These are phyloP conservation scores for Silurus aristotelis DNA, from an alignment of 2,797 vertebrate species.

Conservation along the genomic window DNA sequence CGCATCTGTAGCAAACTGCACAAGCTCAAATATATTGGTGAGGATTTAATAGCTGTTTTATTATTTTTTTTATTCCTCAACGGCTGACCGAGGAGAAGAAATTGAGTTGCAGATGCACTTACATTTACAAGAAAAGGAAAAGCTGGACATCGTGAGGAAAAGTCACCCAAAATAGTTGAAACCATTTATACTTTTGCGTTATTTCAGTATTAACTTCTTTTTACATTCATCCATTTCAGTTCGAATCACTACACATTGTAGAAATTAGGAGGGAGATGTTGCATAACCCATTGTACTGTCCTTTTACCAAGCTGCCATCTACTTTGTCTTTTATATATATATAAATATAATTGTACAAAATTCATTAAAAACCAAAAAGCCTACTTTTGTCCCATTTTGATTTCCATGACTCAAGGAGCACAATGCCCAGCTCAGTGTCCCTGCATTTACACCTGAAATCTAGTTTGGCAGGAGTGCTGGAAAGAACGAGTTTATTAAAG, in stretches of 20 bases:
- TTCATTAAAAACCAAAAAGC: conserved; percentile 7
- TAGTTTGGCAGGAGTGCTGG: not conserved
- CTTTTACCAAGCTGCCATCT: not conserved
- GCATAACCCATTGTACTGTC: not conserved
- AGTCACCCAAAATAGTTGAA: no score
- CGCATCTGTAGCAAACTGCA: no score
- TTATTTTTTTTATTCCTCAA: no score
- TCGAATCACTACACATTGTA: no score
- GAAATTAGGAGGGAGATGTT: not conserved
- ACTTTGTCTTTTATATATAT: not conserved
- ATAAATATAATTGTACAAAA: not conserved
- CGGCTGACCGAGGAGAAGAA: no score
- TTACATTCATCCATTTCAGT: not conserved
- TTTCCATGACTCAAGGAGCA: not conserved
- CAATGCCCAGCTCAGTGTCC: not conserved
- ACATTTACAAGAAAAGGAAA: no score
- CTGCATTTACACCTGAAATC: not conserved
- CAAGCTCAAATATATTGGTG: no score
- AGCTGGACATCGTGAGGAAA: no score
- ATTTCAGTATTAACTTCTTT: not conserved
- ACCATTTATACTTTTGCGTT: no score
- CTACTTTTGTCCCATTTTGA: conserved; percentile 11
- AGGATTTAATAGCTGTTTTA: no score
- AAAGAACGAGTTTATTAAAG: not conserved
- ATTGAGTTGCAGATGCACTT: no score